These are phyloP conservation scores for Tridacna crocea DNA, from an alignment of 2,888 invertebrate species.

Conservation along the genomic window DNA sequence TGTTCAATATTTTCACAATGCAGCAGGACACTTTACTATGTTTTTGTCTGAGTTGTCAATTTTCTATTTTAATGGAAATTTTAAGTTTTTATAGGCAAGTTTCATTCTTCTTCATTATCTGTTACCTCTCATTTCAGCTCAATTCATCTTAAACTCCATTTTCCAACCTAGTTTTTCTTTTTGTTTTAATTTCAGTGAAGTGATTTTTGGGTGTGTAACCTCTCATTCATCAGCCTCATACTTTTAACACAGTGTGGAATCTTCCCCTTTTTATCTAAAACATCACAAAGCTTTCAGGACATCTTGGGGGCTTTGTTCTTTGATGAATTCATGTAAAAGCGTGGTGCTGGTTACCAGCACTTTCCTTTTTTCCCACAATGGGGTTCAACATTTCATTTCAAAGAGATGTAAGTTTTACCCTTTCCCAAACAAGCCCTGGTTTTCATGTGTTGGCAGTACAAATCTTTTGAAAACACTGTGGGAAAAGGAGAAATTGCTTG, in stretches of 20 bases:
- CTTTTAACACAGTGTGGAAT: background rate
- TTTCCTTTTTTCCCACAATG: background rate
- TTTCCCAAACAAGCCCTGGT: too few relatives aligned
- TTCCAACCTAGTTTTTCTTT: too few relatives aligned
- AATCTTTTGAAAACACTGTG: background rate
- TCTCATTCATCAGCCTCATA: background rate
- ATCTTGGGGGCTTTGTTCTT: too few relatives aligned
- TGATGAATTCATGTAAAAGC: too few relatives aligned
- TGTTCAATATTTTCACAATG: too few relatives aligned
- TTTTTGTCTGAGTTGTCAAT: too few relatives aligned
- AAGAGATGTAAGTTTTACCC: background rate
- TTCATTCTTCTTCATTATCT: too few relatives aligned
- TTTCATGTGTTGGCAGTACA: background rate
- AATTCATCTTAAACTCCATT: too few relatives aligned
- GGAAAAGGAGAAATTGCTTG: constrained; percentile 7
- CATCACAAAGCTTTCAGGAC: background rate
- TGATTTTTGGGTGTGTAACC: constrained; percentile 17
- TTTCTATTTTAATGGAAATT: too few relatives aligned
- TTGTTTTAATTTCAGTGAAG: constrained; percentile 16
- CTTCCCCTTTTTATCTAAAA: background rate
- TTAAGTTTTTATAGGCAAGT: too few relatives aligned
- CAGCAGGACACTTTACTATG: too few relatives aligned
- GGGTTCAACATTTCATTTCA: background rate
- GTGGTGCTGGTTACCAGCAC: background rate
- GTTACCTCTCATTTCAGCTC: too few relatives aligned